Evolutionary conservation across 2,797 vertebrate species (phyloP).

Genomic region (Danio albolineatus): DNA sequence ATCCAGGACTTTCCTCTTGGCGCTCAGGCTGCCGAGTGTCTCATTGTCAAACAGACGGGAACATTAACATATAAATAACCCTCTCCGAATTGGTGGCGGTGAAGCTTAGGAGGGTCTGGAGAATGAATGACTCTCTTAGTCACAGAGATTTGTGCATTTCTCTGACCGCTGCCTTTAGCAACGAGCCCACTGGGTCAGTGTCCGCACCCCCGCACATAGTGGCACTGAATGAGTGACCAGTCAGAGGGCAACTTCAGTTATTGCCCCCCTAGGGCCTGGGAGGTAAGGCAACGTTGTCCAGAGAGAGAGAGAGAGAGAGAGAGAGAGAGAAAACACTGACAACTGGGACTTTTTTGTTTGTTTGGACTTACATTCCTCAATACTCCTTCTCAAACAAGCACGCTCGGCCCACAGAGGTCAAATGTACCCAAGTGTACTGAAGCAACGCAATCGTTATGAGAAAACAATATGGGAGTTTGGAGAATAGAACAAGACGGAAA

Average conservation of each 20-base stretch:
- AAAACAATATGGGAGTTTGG: neutral
- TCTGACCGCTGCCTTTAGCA: slow-evolving; percentile 49
- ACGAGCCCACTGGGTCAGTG: slow-evolving; percentile 51
- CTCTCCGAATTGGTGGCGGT: slow-evolving; percentile 40
- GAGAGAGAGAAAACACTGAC: slow-evolving; percentile 13
- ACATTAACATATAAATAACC: slow-evolving; percentile 75
- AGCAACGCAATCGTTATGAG: neutral
- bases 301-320: slow-evolving; percentile 11
- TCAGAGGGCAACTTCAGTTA: slow-evolving; percentile 49
- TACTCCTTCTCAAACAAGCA: slow-evolving; percentile 43
- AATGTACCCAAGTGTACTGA: neutral
- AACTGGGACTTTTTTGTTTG: slow-evolving; percentile 37
- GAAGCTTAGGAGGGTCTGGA: slow-evolving; percentile 52
- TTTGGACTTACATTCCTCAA: slow-evolving; percentile 42
- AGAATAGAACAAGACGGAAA: neutral
- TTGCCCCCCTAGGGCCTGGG: slow-evolving; percentile 12
- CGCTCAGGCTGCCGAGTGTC: slow-evolving; percentile 9
- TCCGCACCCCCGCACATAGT: slow-evolving; percentile 29
- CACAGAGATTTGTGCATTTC: slow-evolving; percentile 52
- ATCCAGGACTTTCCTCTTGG: slow-evolving; percentile 38
- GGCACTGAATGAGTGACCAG: slow-evolving; percentile 35
- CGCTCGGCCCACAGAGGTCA: slow-evolving; percentile 2
- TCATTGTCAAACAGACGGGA: slow-evolving; percentile 58
- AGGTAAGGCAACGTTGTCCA: slow-evolving; percentile 10
- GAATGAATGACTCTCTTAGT: slow-evolving; percentile 58